phyloP scores from a whole-genome alignment of 2,888 invertebrate genomes.

The Drosophila prostipennis region DNA sequence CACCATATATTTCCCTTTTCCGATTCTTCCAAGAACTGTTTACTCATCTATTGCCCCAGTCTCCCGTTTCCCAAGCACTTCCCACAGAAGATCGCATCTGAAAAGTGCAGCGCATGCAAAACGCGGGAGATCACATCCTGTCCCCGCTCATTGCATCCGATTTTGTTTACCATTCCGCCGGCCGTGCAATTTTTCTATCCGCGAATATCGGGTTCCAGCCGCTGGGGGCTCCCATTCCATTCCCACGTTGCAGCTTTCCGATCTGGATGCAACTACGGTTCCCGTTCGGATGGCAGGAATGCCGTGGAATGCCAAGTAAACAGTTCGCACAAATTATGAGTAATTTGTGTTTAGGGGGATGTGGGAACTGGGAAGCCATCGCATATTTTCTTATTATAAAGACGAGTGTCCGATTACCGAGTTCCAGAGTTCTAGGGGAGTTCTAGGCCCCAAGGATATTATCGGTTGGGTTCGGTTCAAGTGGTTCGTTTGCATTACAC shows the following conservation, averaged over 20 bases:
- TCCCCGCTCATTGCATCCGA: constrained; percentile 33
- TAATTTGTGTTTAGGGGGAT: not conserved
- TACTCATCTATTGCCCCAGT: not conserved
- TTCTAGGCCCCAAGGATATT: not conserved
- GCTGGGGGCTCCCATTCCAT: constrained; percentile 20
- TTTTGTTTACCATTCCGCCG: constrained; percentile 33
- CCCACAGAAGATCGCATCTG: not conserved
- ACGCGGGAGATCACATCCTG: constrained; percentile 38
- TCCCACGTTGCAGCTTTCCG: constrained; percentile 18
- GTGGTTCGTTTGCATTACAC: constrained; percentile 15
- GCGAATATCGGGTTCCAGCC: constrained; percentile 15
- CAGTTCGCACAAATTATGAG: constrained; percentile 15
- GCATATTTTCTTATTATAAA: not conserved
- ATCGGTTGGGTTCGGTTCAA: constrained; percentile 1
- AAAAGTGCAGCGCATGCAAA: constrained; percentile 29
- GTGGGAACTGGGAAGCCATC: constrained; percentile 1
- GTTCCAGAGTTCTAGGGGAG: not conserved
- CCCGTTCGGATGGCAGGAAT: constrained; percentile 16
- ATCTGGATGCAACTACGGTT: not conserved
- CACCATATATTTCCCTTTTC: not conserved
- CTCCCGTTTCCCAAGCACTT: constrained; percentile 16
- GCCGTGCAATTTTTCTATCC: constrained; percentile 25
- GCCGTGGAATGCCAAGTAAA: constrained; percentile 25
- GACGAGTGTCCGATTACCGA: not conserved
- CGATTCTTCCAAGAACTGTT: not conserved